Evolutionary conservation across 2,797 vertebrate species (phyloP).

Genomic region (Gouania willdenowi): DNA sequence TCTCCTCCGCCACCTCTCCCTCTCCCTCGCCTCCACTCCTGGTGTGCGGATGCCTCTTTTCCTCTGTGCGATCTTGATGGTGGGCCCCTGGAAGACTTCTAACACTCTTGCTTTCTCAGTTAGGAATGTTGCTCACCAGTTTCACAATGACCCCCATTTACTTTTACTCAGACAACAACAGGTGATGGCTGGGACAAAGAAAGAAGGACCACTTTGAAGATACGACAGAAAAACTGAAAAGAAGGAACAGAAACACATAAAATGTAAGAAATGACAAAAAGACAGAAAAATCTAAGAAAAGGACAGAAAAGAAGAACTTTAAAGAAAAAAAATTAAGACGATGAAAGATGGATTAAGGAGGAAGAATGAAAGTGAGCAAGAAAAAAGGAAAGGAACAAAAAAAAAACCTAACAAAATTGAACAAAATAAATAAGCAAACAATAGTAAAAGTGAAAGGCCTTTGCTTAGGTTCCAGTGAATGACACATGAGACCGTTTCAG

Average conservation of each 20-base stretch:
- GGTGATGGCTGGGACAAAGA: no score
- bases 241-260: no score
- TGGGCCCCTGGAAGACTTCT: slow-evolving; percentile 54
- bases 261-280: no score
- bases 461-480: no score
- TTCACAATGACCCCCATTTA: slow-evolving; percentile 44
- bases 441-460: no score
- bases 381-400: slow-evolving; percentile 1
- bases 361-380: slow-evolving; percentile 9
- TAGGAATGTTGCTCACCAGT: slow-evolving; percentile 36
- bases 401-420: background rate
- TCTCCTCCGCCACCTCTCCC: slow-evolving; percentile 5
- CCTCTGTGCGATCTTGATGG: slow-evolving; percentile 56
- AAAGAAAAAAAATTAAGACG: no score
- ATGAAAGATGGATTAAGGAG: slow-evolving; percentile 3
- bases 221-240: no score
- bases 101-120: slow-evolving; percentile 59
- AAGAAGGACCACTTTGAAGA: no score
- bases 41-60: slow-evolving; percentile 64
- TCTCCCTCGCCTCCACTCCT: slow-evolving; percentile 17
- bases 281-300: background rate
- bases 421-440: background rate
- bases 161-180: slow-evolving; percentile 14
- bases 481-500: no score
- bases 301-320: slow-evolving; percentile 8